These are phyloP conservation scores for Hemicrepidius hirtus DNA, from an alignment of 2,888 invertebrate species.

Conservation along the genomic window DNA sequence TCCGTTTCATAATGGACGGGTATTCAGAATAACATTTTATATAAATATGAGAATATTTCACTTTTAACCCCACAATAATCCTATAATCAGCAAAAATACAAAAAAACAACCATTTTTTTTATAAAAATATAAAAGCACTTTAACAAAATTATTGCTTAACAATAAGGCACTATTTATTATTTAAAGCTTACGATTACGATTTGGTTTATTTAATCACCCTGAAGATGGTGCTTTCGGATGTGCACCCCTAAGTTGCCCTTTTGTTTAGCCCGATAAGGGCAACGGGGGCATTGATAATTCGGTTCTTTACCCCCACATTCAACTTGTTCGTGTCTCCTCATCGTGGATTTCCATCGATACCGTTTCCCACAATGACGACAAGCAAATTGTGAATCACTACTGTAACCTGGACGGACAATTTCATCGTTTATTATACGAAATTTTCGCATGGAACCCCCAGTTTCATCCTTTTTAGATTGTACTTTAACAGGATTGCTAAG, in stretches of 20 bases:
- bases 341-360: constrained; percentile 90
- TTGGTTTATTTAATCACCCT: not conserved
- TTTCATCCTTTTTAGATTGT: constrained; percentile 51
- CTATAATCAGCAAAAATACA: constrained; percentile 3
- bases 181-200: not conserved
- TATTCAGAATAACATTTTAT: not conserved
- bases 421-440: constrained; percentile 57
- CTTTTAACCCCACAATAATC: no score
- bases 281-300: constrained; percentile 86
- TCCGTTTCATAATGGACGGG: not conserved
- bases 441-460: constrained; percentile 51
- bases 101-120: not conserved
- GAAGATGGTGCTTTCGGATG: constrained; percentile 83
- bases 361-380: constrained; percentile 89
- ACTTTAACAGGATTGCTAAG: constrained; percentile 55
- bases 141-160: constrained; percentile 1
- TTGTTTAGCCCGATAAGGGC: constrained; percentile 88
- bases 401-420: constrained; percentile 63
- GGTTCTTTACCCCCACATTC: constrained; percentile 89
- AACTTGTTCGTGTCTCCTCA: constrained; percentile 89
- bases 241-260: constrained; percentile 88
- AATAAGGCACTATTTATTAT: constrained; percentile 4
- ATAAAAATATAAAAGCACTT: constrained; percentile 14
- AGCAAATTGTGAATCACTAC: constrained; percentile 76
- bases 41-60: no score